Evolutionary conservation across 1,140 invertebrate genomes (phyloP), one percentile per base, ranked within the genome.

Genomic region (Pentalonia nigronervosa): DNA sequence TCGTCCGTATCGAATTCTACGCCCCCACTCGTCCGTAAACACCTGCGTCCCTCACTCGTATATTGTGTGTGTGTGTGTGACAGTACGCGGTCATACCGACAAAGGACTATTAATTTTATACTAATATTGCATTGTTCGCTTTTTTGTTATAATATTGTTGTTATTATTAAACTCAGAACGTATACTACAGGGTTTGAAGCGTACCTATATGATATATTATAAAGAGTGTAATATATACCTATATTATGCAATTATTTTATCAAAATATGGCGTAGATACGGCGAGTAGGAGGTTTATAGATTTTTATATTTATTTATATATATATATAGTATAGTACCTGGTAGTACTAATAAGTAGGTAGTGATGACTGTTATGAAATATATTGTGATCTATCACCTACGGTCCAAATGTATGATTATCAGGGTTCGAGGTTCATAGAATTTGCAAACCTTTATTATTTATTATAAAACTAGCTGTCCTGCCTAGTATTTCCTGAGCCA

Each of bases 31-130:
- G 21, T n/a, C 34, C 48, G 11, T 17, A 76, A 76, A n/a, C 30
- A 21, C 76, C 53, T 7, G 8, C 30, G 6, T 17, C 41, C 41
- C 45, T 41, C 34, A 45, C 53, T 30, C 84, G n/a, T 76, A 14
- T 56, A 41, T 4, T 60, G 25, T 60, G 11, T 14, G 30, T n/a
- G 60, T n/a, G 60, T 67, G 60, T 67, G 60, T n/a, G 60, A n/a
- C 3, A 30, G 25, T 81, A 36, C 9, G 25, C 11, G 0, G 87
- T 8, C 87, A 14, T 34, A 45, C 20, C 81, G 48, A 56, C 81
- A 84, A 93, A 93, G 81, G 81, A 56, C 67, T 91, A 93, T 84
- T 93, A 86, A 93, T 93, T 93, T 91, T 91, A 50, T 30, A 56
- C 90, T 81, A 91, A 91, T 91, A 91, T 50, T 21, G 56, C 76